Conservation (phyloP, 2,113 vertebrate genomes). For the Xenopus borealis region DNA sequence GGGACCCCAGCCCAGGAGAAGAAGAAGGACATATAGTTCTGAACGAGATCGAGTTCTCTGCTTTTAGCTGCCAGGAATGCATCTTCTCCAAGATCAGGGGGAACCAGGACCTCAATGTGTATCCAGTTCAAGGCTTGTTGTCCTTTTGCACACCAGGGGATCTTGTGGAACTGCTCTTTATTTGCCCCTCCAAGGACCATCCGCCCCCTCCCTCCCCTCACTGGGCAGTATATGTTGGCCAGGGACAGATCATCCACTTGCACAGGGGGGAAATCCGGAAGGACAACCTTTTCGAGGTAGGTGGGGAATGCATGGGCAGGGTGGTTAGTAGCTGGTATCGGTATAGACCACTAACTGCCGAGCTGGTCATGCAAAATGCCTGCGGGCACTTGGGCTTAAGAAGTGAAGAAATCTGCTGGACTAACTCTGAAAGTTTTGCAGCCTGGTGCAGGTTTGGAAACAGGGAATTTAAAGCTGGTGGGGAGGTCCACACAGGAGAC, state of each 20-base stretch:
- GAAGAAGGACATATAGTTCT: constrained; percentile 75
- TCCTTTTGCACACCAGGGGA: constrained; percentile 93
- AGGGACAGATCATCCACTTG: constrained; percentile 91
- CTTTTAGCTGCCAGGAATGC: constrained; percentile 97
- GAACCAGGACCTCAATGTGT: constrained; percentile 87
- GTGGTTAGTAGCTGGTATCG: constrained; percentile 96
- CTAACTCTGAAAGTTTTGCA: constrained; percentile 98
- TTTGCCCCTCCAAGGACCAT: constrained; percentile 71
- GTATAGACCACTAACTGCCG: constrained; percentile 88
- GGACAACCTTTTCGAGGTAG: constrained; percentile 88
- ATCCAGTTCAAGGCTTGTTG: constrained; percentile 83
- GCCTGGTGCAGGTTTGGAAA: constrained; percentile 99
- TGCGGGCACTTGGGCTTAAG: constrained; percentile 89
- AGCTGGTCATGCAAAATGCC: constrained; percentile 96
- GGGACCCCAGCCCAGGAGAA: constrained; percentile 64
- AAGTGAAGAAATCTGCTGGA: constrained; percentile 94
- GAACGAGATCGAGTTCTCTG: constrained; percentile 92
- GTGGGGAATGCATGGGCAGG: constrained; percentile 83
- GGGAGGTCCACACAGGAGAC: constrained; percentile 78
- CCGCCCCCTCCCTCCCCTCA: constrained; percentile 81
- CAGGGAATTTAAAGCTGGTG: constrained; percentile 94
- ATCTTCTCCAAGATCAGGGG: constrained; percentile 97
- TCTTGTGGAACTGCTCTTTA: constrained; percentile 86
- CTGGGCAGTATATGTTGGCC: constrained; percentile 91
- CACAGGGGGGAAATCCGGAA: constrained; percentile 94